A percentile compares a stretch with the other conserved stretches of the same genome.
Evolutionary conservation across 2,797 vertebrate genomes (phyloP).

Genomic region (Choloepus didactylus): DNA sequence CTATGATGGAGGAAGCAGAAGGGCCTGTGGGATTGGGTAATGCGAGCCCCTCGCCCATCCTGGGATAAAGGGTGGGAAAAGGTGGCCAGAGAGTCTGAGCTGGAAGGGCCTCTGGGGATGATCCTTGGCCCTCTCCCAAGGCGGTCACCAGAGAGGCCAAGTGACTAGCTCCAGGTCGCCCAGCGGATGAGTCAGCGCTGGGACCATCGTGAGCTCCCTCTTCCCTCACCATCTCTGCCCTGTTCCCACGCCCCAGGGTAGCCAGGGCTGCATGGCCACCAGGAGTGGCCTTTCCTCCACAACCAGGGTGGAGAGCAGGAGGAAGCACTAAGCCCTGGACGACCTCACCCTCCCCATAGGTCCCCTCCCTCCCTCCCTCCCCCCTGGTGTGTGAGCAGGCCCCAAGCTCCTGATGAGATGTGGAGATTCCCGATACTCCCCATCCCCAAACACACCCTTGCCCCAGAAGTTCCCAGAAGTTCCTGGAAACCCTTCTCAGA

Average conservation of each 20-base stretch:
- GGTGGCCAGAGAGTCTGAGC: background rate
- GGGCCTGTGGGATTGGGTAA: background rate
- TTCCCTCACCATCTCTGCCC: background rate
- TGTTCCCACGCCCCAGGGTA: conserved; percentile 77
- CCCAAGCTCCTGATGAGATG: background rate
- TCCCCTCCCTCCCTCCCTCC: background rate
- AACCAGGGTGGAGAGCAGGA: background rate
- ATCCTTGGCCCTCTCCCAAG: background rate
- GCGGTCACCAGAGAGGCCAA: conserved; percentile 1
- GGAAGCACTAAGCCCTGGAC: background rate
- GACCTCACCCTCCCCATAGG: background rate
- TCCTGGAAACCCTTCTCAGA: conserved; percentile 64
- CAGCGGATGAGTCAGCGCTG: conserved; percentile 69
- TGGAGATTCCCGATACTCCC: background rate
- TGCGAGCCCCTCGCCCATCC: conserved; percentile 8
- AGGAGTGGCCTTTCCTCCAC: conserved; percentile 23
- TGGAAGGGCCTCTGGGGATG: conserved; percentile 45
- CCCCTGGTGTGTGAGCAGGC: background rate
- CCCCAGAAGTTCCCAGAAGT: conserved; percentile 56
- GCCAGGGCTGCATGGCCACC: conserved; percentile 3
- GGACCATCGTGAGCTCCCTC: conserved; percentile 5
- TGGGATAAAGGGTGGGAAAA: conserved; percentile 48
- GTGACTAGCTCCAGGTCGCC: background rate
- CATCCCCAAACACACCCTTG: background rate
- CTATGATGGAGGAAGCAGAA: background rate